A percentile compares a stretch with the other conserved stretches of the same genome.
Conservation (phyloP, 2,113 vertebrate species). For the Nycticebus coucang region DNA sequence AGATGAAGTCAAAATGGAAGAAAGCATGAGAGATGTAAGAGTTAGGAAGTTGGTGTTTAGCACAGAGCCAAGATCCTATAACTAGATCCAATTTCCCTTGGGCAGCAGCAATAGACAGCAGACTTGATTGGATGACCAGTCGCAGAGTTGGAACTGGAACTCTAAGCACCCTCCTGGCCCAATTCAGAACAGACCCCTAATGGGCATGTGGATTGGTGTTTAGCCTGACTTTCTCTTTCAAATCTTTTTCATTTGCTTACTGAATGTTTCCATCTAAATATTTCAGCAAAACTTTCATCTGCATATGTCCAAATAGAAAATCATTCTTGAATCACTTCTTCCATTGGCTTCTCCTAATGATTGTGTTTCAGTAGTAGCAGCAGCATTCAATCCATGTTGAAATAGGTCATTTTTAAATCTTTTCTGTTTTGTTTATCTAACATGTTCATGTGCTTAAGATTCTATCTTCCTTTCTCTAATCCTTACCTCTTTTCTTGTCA, state of each 20-base stretch:
- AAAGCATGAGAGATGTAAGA: neutral
- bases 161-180: neutral
- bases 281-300: neutral
- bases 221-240: neutral
- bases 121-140: neutral
- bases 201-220: fast-evolving
- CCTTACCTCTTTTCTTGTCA: neutral
- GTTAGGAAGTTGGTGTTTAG: neutral
- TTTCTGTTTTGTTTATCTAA: neutral
- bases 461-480: neutral
- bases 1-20: neutral
- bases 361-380: neutral
- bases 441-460: neutral
- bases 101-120: neutral
- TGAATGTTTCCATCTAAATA: neutral
- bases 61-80: neutral
- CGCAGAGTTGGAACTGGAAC: neutral
- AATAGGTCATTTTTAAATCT: neutral
- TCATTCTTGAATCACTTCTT: neutral
- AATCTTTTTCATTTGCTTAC: neutral
- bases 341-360: neutral
- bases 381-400: neutral
- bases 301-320: neutral
- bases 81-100: neutral
- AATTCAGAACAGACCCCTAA: neutral